Evolutionary conservation across 2,888 invertebrate genomes (phyloP).

Genomic region (Meiosimyza platycephala): DNA sequence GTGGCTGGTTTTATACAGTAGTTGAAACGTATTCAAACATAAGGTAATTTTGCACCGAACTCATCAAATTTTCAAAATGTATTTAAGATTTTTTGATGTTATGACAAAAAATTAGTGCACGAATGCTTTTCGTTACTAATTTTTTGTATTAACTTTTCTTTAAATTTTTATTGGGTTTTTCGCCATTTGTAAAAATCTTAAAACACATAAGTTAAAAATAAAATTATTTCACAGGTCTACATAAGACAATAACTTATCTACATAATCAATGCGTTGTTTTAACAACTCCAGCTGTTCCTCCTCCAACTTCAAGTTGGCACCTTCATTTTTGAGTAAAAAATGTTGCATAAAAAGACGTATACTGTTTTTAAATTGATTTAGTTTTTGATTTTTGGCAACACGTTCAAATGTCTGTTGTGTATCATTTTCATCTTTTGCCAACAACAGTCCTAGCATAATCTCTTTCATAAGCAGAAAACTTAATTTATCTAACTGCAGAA

Average conservation of each 20-base stretch:
- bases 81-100: too few species aligned
- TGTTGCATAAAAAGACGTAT: conserved; percentile 87
- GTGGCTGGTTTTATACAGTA: too few species aligned
- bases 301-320: conserved; percentile 64
- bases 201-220: background rate
- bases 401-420: conserved; percentile 74
- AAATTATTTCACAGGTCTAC: conserved; percentile 53
- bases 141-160: too few species aligned
- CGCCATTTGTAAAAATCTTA: background rate
- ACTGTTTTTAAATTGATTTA: conserved; percentile 85
- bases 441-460: conserved; percentile 79
- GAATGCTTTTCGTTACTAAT: too few species aligned
- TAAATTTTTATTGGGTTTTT: background rate
- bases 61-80: too few species aligned
- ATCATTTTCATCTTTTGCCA: conserved; percentile 73
- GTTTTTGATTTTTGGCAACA: conserved; percentile 78
- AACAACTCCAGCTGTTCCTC: conserved; percentile 69
- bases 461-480: conserved; percentile 84
- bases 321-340: conserved; percentile 79
- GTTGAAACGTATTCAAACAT: too few species aligned
- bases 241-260: conserved; percentile 75
- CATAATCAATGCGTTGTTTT: conserved; percentile 72
- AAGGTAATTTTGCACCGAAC: too few species aligned
- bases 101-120: too few species aligned
- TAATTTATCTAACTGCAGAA: conserved; percentile 84